Percentiles rank a stretch among this genome's conserved stretches.
phyloP scores from a whole-genome alignment of 2,113 vertebrate genomes.

The Tragelaphus imberbis region DNA sequence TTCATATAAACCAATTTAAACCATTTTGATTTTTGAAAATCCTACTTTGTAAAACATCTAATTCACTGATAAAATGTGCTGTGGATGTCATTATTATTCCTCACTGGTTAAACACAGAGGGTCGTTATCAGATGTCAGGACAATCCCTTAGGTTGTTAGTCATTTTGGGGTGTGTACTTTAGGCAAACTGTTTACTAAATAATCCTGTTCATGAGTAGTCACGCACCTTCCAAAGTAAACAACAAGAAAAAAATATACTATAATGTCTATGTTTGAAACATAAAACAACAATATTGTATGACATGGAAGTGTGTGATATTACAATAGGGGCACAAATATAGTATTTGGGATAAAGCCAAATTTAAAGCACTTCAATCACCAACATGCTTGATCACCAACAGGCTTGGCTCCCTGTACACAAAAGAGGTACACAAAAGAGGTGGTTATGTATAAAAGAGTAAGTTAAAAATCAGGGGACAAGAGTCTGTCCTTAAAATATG shows the following conservation, averaged over 20 bases:
- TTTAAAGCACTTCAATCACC: background rate
- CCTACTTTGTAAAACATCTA: background rate
- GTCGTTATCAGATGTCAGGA: background rate
- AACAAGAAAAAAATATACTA: background rate
- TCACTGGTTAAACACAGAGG: background rate
- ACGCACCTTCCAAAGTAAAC: background rate
- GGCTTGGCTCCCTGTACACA: background rate
- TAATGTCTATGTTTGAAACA: background rate
- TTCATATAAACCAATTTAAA: background rate
- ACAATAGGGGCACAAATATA: background rate
- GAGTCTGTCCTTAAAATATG: slow-evolving; percentile 1
- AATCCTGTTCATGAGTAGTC: background rate
- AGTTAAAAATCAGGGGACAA: background rate
- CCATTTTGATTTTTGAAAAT: background rate
- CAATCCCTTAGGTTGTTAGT: background rate
- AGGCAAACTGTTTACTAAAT: background rate
- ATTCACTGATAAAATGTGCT: background rate
- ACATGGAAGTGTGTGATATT: background rate
- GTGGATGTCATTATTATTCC: background rate
- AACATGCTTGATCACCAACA: background rate
- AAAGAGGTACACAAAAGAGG: background rate
- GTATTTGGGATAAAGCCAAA: background rate
- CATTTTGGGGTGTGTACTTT: background rate
- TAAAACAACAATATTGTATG: background rate
- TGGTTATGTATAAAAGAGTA: background rate